phyloP scores from a whole-genome alignment of 2,113 vertebrate genomes.

The Dolichallabes microphthalmus region DNA sequence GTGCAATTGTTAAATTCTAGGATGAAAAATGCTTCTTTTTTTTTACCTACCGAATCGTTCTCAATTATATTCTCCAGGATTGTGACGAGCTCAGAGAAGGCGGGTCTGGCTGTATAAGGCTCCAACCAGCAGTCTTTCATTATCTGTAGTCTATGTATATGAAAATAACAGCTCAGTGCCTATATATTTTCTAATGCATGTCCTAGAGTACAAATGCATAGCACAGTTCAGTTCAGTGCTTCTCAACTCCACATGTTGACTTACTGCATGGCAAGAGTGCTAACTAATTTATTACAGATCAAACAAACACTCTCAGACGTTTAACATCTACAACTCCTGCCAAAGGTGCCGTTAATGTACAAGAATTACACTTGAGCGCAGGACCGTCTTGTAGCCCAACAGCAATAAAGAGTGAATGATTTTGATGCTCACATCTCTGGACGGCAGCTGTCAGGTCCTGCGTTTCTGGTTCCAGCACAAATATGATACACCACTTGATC shows the following conservation, averaged over 20 bases:
- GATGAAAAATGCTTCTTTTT: neutral
- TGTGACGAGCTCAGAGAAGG: constrained; percentile 63
- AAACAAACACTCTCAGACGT: neutral
- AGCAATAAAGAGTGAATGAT: neutral
- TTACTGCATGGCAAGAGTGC: neutral
- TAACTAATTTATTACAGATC: neutral
- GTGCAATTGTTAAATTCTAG: neutral
- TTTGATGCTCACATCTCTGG: constrained; percentile 67
- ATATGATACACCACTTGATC: constrained; percentile 71
- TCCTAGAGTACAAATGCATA: neutral
- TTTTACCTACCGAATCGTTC: constrained; percentile 65
- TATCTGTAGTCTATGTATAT: constrained; percentile 62
- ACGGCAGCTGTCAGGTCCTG: constrained; percentile 66
- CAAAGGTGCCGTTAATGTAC: neutral
- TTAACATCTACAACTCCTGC: neutral
- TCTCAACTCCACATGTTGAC: neutral
- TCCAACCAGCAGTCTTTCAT: constrained; percentile 72
- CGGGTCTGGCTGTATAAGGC: constrained; percentile 64
- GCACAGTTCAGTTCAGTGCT: neutral
- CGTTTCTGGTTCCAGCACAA: constrained; percentile 69
- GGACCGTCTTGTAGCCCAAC: neutral
- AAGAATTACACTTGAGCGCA: neutral
- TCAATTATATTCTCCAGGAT: constrained; percentile 69
- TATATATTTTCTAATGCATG: neutral
- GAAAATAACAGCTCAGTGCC: neutral